Evolutionary conservation across 2,797 vertebrate genomes (phyloP).

Genomic region (Pachyuromys duprasi): DNA sequence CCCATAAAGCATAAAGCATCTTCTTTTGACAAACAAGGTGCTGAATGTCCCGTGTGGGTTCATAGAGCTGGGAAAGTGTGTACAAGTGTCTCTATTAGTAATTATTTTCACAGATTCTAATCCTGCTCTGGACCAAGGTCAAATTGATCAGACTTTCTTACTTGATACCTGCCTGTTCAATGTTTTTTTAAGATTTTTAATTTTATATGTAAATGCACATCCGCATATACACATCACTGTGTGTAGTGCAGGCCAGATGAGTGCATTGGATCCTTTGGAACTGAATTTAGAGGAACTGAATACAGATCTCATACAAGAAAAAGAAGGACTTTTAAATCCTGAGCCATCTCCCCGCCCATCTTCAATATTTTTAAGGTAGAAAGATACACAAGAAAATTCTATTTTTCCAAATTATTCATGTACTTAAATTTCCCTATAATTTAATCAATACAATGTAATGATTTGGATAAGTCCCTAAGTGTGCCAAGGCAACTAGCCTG

Average conservation of each 20-base stretch:
- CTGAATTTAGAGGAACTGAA: background rate
- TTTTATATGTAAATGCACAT: background rate
- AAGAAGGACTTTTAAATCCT: background rate
- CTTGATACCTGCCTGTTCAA: background rate
- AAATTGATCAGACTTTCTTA: background rate
- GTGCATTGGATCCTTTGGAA: background rate
- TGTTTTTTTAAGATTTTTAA: background rate
- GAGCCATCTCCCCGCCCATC: background rate
- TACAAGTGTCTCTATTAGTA: background rate
- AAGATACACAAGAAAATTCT: background rate
- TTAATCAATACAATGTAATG: background rate
- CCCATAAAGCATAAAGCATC: background rate
- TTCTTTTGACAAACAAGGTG: background rate
- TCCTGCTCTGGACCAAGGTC: background rate
- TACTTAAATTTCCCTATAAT: background rate
- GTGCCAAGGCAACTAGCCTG: background rate
- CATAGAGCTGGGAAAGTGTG: background rate
- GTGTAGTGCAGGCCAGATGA: too few relatives aligned
- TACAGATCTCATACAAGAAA: background rate
- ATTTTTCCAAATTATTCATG: background rate
- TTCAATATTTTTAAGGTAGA: background rate
- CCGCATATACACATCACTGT: background rate
- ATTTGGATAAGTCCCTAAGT: background rate
- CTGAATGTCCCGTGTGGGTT: background rate
- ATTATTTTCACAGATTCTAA: background rate